Base-by-base conservation (phyloP, 1,140 invertebrate genomes). In the Matsumurasca onukii region DNA sequence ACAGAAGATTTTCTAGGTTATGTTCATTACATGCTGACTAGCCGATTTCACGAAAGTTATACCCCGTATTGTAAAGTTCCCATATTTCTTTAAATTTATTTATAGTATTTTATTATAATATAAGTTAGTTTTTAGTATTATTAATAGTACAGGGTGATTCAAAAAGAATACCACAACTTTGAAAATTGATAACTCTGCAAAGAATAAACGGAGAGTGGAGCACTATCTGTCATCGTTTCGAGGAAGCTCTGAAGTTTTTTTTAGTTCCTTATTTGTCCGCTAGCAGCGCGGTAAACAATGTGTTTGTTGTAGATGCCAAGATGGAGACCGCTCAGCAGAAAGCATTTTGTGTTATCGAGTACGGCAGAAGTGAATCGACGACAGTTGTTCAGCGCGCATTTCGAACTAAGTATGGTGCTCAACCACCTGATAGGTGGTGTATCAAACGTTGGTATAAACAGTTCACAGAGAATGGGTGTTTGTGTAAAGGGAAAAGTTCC, bases 111-210 rank as follows among this genome's bases (percentile, higher is more conserved):
- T n/a, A n/a, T n/a, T n/a, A n/a, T n/a, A n/a, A n/a, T n/a, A n/a
- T n/a, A n/a, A n/a, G n/a, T n/a, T n/a, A n/a, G n/a, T n/a, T n/a
- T n/a, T n/a, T n/a, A n/a, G n/a, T n/a, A n/a, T n/a, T n/a, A n/a
- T n/a, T n/a, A n/a, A n/a, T 39, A 39, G 17, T 39, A 39, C 34
- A 55, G 30, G 57, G 57, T 61, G 57, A 61, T 61, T 61, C 57
- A 61, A 61, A 61, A 61, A 13, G 57, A 61, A 61, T 61, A 61
- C 24, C 57, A 61, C 57, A 61, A 61, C 30, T 61, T 61, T 61
- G 30, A 20, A 29, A 61, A 61, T 61, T 31, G 12, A 52, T 15
- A 52, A 52, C 49, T 5, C 49, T 52, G 49, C 49, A 52, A 20
- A 52, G 20, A 52, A 52, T 15, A 22, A 52, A 52, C 12, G 49